phyloP scores from a whole-genome alignment of 2,113 vertebrate genomes.

The Aphelocoma coerulescens region DNA sequence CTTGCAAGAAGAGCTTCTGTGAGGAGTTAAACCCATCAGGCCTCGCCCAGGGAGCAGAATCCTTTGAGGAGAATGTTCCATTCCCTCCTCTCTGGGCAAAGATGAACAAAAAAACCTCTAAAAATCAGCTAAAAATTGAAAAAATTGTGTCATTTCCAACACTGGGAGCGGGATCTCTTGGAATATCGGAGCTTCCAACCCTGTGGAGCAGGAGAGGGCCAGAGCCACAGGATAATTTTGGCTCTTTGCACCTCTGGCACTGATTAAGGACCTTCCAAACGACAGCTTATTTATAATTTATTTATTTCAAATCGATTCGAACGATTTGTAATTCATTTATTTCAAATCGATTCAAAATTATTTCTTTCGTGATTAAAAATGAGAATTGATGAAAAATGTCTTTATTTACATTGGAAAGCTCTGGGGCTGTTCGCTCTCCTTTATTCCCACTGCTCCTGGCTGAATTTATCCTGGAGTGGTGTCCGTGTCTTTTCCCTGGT shows the following conservation, averaged over 20 bases:
- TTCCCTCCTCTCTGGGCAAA: neutral
- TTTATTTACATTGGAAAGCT: neutral
- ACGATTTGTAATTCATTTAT: too few species aligned
- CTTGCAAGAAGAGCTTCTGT: too few species aligned
- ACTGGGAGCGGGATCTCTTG: neutral
- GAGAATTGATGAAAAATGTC: rapidly evolving
- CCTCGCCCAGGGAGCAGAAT: neutral
- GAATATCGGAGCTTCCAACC: neutral
- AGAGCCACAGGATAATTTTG: neutral
- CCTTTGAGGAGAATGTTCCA: neutral
- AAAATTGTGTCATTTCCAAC: neutral
- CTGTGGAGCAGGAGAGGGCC: too few species aligned
- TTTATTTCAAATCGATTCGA: too few species aligned
- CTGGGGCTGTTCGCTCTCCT: neutral
- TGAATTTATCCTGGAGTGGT: neutral
- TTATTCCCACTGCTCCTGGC: neutral
- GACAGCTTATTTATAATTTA: too few species aligned
- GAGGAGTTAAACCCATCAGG: neutral
- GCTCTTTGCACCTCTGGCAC: neutral
- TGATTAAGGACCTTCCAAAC: rapidly evolving
- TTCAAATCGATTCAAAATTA: too few species aligned
- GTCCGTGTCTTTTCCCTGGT: neutral
- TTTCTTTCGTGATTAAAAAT: neutral
- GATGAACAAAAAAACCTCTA: neutral
- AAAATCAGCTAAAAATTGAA: neutral